phyloP scores from a whole-genome alignment of 2,888 invertebrate species.

The Heteromurus nitidus region DNA sequence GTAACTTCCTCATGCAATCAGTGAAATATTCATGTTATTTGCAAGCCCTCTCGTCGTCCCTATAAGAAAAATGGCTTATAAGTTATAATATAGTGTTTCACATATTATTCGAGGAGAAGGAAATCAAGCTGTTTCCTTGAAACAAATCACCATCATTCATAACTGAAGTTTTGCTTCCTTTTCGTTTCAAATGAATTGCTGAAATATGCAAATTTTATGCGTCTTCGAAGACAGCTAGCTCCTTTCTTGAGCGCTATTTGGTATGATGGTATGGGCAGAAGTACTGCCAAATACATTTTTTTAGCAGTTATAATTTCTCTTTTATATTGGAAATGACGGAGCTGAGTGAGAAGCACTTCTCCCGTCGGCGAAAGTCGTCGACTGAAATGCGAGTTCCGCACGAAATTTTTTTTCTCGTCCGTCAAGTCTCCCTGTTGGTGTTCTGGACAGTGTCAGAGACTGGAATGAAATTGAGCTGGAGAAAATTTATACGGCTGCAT shows the following conservation, averaged over 20 bases:
- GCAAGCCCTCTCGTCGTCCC: background rate
- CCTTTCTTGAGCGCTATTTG: background rate
- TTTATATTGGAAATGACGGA: too few species aligned
- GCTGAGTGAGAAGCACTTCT: background rate
- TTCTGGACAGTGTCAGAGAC: conserved; percentile 14
- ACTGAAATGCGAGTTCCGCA: background rate
- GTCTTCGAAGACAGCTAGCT: conserved; percentile 42
- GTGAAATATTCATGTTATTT: conserved; percentile 4
- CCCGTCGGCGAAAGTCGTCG: background rate
- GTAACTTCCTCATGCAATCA: conserved; percentile 25
- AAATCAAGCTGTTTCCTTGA: conserved; percentile 65
- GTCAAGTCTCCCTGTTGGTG: background rate
- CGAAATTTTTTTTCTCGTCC: background rate
- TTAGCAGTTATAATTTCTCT: background rate
- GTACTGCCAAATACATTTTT: too few species aligned
- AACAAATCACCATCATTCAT: conserved; percentile 64
- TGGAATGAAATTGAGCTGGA: conserved; percentile 13
- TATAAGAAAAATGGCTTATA: too few species aligned
- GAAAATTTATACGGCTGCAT: too few species aligned
- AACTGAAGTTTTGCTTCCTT: conserved; percentile 49
- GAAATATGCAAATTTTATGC: conserved; percentile 63
- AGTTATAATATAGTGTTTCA: conserved; percentile 2
- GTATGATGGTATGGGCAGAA: too few species aligned
- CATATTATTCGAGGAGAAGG: conserved; percentile 42
- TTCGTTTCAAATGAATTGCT: conserved; percentile 59